These are phyloP conservation scores for Coregonus ussuriensis DNA, from an alignment of 2,797 vertebrate species.

Conservation along the genomic window DNA sequence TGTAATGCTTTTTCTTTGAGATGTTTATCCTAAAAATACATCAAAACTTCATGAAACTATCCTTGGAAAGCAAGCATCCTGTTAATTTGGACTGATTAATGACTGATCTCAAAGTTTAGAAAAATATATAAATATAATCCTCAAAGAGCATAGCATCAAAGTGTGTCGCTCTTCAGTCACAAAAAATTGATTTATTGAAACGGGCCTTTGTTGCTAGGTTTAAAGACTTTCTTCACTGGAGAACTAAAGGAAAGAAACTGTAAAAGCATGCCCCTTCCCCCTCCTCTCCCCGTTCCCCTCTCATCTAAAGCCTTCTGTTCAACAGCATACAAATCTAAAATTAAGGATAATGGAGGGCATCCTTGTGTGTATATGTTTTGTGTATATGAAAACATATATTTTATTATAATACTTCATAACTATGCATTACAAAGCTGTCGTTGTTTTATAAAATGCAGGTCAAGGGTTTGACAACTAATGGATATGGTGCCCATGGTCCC, in stretches of 20 bases:
- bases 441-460: background rate
- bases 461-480: background rate
- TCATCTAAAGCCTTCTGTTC: slow-evolving; percentile 53
- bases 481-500: too few species aligned
- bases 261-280: slow-evolving; percentile 48
- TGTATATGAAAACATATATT: background rate
- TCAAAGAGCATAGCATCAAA: slow-evolving; percentile 66
- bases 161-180: slow-evolving; percentile 52
- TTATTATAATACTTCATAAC: background rate
- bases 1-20: background rate
- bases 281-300: slow-evolving; percentile 7
- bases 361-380: slow-evolving; percentile 15
- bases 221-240: slow-evolving; percentile 54
- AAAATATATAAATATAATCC: slow-evolving; percentile 55
- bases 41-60: slow-evolving; percentile 13
- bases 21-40: slow-evolving; percentile 13
- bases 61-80: slow-evolving; percentile 29
- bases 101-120: slow-evolving; percentile 38
- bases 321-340: slow-evolving; percentile 40
- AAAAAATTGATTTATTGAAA: slow-evolving; percentile 68
- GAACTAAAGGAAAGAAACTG: slow-evolving; percentile 46
- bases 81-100: slow-evolving; percentile 48
- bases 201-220: slow-evolving; percentile 57
- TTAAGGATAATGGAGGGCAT: slow-evolving; percentile 32
- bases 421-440: background rate